Evolutionary conservation across 2,797 vertebrate genomes (phyloP), one percentile per base, ranked within the genome.

Genomic region (Enoplosus armatus): DNA sequence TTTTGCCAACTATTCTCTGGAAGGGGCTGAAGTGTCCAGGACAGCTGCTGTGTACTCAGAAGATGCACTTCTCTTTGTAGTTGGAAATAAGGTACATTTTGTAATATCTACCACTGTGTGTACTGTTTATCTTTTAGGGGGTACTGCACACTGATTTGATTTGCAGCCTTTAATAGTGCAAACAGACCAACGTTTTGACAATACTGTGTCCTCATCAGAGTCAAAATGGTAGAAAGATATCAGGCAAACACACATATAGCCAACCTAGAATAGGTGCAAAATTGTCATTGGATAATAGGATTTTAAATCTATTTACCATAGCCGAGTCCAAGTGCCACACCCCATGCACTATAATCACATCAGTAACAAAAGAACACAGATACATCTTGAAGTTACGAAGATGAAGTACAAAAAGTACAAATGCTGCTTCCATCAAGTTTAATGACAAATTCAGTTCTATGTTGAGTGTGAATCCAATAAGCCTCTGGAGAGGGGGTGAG

Each of bases 1-100:
- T 70, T 95, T 97, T 90, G 96, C 98, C 81, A 99, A 99, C 94
- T 99, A 96, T 91, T 98, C 97, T 33, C 91, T 99, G 87, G 96
- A 92, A 47, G 89, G 91, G 14, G 71, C 56, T 0, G 82, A 90
- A 55, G 93, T 99, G 48, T 95, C 93, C 22, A 94, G 92, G 16
- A 94, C 92, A 6, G 90, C 96, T 77, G 90, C 94, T 16, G 92
- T 93, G 45, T 94, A 94, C 53, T 93, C 87, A 12, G 64, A 85
- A 0, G 90, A 94, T 41, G 93, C 93, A 0, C 93, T 99, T 75
- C 90, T 98, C 63, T 98, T 99, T 68, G 71, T 96, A 0, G 91
- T 95, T 2, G 96, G 96, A 88, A 95, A 96, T 89, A 96, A 98
- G 97, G 98, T 98, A 78, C 87, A 2, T 37, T 72, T 84, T 65